Percentiles rank a stretch among this genome's conserved stretches.
Evolutionary conservation across 2,113 vertebrate genomes (phyloP).

Genomic region (Dendrocopos noguchii): DNA sequence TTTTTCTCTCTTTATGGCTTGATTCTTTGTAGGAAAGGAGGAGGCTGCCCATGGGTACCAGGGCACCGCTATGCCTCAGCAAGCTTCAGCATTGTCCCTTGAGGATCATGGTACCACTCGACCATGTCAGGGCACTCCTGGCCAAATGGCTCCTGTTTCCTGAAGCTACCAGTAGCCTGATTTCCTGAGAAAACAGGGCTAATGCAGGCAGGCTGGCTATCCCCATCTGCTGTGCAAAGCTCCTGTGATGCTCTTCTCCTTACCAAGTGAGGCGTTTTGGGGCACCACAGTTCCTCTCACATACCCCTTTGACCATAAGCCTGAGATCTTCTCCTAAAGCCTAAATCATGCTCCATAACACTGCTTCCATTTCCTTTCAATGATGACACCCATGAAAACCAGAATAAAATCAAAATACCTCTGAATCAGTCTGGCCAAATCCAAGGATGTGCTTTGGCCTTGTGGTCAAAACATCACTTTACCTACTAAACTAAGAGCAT

Average conservation of each 20-base stretch:
- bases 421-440: background rate
- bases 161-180: background rate
- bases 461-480: background rate
- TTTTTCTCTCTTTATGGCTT: slow-evolving; percentile 40
- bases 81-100: background rate
- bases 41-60: background rate
- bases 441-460: background rate
- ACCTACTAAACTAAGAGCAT: background rate
- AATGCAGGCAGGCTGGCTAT: background rate
- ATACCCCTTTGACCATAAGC: background rate
- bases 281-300: background rate
- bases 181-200: background rate
- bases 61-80: background rate
- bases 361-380: background rate
- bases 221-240: background rate
- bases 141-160: background rate
- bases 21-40: background rate
- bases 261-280: background rate
- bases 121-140: background rate
- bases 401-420: background rate
- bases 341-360: background rate
- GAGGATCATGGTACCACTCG: rapidly evolving
- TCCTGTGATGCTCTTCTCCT: background rate
- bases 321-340: background rate
- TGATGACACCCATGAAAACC: background rate